Evolutionary conservation across 2,113 vertebrate species (phyloP).

Genomic region (Archocentrus centrarchus): DNA sequence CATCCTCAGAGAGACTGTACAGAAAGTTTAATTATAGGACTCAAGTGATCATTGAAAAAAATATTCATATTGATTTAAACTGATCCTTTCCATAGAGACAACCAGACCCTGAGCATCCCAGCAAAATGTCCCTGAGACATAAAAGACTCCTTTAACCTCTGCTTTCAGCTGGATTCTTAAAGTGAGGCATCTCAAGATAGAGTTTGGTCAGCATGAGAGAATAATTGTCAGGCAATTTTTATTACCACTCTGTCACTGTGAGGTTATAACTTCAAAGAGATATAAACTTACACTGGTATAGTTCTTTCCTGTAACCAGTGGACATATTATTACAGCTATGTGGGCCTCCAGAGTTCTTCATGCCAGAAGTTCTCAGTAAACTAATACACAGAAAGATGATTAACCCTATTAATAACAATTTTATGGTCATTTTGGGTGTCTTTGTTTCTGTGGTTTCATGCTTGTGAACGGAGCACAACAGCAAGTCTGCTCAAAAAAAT

Average conservation of each 20-base stretch:
- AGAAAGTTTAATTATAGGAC: background rate
- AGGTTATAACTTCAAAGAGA: background rate
- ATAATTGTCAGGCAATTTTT: background rate
- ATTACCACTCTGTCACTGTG: background rate
- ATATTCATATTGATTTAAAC: background rate
- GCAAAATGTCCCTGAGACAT: background rate
- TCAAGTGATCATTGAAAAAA: background rate
- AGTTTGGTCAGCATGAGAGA: background rate
- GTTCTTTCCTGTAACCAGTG: background rate
- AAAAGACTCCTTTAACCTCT: background rate
- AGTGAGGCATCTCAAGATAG: background rate
- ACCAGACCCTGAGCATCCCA: background rate
- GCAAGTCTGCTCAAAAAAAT: background rate
- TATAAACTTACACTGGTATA: background rate
- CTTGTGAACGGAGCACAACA: background rate
- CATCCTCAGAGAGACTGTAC: background rate
- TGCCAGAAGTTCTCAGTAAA: background rate
- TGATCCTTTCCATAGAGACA: background rate
- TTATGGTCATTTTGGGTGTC: background rate
- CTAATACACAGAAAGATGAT: background rate
- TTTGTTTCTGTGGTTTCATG: background rate
- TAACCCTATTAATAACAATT: slow-evolving; percentile 1
- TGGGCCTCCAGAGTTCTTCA: background rate
- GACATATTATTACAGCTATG: background rate
- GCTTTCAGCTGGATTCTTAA: background rate